Percentiles rank a stretch among this genome's conserved stretches.
Evolutionary conservation across 2,888 invertebrate species (phyloP).

Genomic region (Caenorhabditis plicata): DNA sequence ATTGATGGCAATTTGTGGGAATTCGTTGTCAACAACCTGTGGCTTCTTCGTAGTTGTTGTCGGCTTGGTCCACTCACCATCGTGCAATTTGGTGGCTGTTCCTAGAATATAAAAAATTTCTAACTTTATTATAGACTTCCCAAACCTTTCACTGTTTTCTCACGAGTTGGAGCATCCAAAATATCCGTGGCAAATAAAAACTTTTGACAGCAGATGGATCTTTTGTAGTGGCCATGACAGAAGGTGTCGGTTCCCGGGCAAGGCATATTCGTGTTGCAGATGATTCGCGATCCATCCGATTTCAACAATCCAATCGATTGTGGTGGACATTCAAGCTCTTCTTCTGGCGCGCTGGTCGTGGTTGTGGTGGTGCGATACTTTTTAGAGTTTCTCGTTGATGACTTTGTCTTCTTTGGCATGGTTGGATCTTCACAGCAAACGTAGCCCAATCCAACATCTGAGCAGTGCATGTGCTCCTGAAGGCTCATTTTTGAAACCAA

Average conservation of each 20-base stretch:
- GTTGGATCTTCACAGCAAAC: conserved; percentile 55
- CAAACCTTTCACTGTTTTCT: conserved; percentile 9
- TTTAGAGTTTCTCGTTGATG: neutral
- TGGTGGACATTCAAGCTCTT: conserved; percentile 36
- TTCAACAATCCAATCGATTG: conserved; percentile 40
- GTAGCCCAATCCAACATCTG: conserved; percentile 42
- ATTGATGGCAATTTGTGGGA: conserved; percentile 33
- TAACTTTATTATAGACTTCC: no score
- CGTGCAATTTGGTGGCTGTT: conserved; percentile 19
- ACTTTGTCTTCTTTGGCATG: neutral
- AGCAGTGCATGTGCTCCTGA: conserved; percentile 51
- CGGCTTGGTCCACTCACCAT: conserved; percentile 21
- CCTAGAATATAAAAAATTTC: neutral
- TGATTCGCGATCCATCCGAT: conserved; percentile 21
- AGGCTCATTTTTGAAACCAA: conserved; percentile 1
- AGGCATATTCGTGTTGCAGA: conserved; percentile 34
- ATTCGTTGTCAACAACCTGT: conserved; percentile 11
- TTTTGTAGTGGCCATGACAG: conserved; percentile 42
- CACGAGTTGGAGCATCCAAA: conserved; percentile 20
- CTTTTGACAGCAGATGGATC: conserved; percentile 48
- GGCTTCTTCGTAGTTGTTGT: conserved; percentile 12
- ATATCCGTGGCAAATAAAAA: conserved; percentile 34
- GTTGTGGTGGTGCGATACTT: conserved; percentile 13
- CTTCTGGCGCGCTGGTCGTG: conserved; percentile 26
- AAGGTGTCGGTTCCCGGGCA: conserved; percentile 41